Evolutionary conservation across 2,888 invertebrate species (phyloP), one percentile per base, ranked within the genome.

Genomic region (Buathra laborator): DNA sequence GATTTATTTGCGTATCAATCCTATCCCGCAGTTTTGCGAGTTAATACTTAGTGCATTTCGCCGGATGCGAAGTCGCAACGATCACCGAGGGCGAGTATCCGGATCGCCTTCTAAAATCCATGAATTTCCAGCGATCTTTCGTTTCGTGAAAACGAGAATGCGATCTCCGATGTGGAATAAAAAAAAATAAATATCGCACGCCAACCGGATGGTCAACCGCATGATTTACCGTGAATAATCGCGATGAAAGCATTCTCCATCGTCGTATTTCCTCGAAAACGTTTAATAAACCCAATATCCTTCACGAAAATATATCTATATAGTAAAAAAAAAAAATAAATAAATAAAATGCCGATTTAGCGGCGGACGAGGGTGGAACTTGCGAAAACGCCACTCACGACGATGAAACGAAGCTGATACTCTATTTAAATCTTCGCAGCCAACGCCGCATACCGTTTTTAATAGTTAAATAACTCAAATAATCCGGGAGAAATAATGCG

Each of bases 381-480:
- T 85, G 85, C 68, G 71, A 66, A 68, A 51, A 68, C 76, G 76
- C 80, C 24, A 43, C 43, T 48, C 67, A 12, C 72, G 68, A 62
- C 78, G 70, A 74, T 81, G 81, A 62, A 85, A 80, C 85, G 80
- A 82, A 66, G 67, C 86, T 72, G 66, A 70, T n/a, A 72, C 29
- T 64, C 48, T 46, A 48, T 76, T 62, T 51, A 59, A 56, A 46
- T 32, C 53, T 53, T 37, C 44, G 16, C 9, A 24, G 56, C 2
- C 24, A 56, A 56, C 24, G 56, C 56, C 86, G 90, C 92, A 93
- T 92, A 90, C 92, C 92, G 89, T 90, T 90, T 92, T 91, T 92
- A 93, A 93, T 93, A 92, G 91, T 90, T 90, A 92, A 93, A 93
- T 93, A 92, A 91, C 92, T 92, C 87, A 90, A 93, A 93, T 93